Evolutionary conservation across 2,888 invertebrate genomes (phyloP).

Genomic region (Ennomos fuscantarius): DNA sequence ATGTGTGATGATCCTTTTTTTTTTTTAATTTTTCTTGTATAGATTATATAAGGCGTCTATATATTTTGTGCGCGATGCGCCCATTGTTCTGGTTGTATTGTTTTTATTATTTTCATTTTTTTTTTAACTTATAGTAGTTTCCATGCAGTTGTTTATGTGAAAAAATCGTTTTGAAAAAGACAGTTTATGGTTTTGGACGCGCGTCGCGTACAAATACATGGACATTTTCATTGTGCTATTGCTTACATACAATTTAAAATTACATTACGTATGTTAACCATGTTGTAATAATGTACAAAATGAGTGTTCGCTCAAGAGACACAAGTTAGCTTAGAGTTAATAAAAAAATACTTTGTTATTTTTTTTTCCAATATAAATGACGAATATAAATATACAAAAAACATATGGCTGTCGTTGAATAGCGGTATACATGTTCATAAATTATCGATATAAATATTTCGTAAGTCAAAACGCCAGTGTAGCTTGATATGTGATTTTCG

Average conservation of each 20-base stretch:
- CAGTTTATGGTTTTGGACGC: slow-evolving; percentile 45
- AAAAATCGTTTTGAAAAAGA: slow-evolving; percentile 38
- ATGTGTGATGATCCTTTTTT: slow-evolving; percentile 46
- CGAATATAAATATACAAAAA: slow-evolving; percentile 56
- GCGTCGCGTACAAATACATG: slow-evolving; percentile 42
- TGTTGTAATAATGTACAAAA: slow-evolving; percentile 82
- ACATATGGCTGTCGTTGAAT: slow-evolving; percentile 64
- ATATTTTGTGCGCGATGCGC: slow-evolving; percentile 32
- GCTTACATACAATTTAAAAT: slow-evolving; percentile 58
- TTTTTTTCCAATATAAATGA: slow-evolving; percentile 41
- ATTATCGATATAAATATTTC: slow-evolving; percentile 42
- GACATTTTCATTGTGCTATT: slow-evolving; percentile 62
- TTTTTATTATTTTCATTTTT: slow-evolving; percentile 31
- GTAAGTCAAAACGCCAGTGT: slow-evolving; percentile 41
- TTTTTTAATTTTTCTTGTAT: slow-evolving; percentile 44
- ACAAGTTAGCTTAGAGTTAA: slow-evolving; percentile 76
- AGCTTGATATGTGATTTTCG: slow-evolving; percentile 37
- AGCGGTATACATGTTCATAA: slow-evolving; percentile 60
- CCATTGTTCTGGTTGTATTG: slow-evolving; percentile 22
- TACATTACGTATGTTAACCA: slow-evolving; percentile 71
- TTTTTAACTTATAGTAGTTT: slow-evolving; percentile 36
- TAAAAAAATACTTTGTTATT: slow-evolving; percentile 41
- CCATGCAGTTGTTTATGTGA: slow-evolving; percentile 24
- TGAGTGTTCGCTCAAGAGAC: slow-evolving; percentile 80
- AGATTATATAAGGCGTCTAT: slow-evolving; percentile 28